Evolutionary conservation across 2,113 vertebrate genomes (phyloP), one percentile per base, ranked within the genome.

Genomic region (Tylochromis polylepis): DNA sequence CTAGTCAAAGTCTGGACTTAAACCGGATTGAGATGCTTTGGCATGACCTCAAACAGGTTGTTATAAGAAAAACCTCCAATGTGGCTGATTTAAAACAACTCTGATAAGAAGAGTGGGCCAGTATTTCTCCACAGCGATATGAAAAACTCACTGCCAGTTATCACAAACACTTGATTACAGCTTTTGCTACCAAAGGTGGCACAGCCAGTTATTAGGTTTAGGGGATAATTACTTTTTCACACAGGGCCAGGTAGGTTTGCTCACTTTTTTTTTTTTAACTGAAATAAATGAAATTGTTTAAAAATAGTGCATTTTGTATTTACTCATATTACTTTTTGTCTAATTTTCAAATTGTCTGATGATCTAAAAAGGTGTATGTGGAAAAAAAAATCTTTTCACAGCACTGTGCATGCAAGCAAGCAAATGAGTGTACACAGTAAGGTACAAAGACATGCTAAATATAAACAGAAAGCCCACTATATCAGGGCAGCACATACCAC

Each of bases 401-500:
- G 60, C 60, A 65, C 60, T 65, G 60, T 38, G 11, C 62, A 41
- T 15, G 9, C 62, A 49, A 43, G 18, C 27, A 43, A 22, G 15
- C 18, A 38, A 43, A 72, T 46, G 29, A 67, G 9, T 77, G 57
- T 62, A 51, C 8, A 49, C 20, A 58, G 20, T 36, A 36, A 83
- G 67, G 34, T 56, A 27, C 38, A 79, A 88, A 82, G 16, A 20
- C 59, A 80, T 11, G 12, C 29, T 36, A 34, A 34, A 82, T 72
- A 67, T 55, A 55, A 87, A 81, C 41, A 83, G 36, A 56, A 24
- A 34, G 46, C 51, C 36, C 78, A 8, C 4, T 81, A 55, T 20
- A 67, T 82, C 11, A 55, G 53, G 53, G 85, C 55, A 90, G 11
- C 51, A 79, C 18, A 59, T 80, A 43, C 22, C 58, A 59, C 79